Evolutionary conservation across 2,113 vertebrate genomes (phyloP), one percentile per base, ranked within the genome.

Genomic region (Labrus mixtus): DNA sequence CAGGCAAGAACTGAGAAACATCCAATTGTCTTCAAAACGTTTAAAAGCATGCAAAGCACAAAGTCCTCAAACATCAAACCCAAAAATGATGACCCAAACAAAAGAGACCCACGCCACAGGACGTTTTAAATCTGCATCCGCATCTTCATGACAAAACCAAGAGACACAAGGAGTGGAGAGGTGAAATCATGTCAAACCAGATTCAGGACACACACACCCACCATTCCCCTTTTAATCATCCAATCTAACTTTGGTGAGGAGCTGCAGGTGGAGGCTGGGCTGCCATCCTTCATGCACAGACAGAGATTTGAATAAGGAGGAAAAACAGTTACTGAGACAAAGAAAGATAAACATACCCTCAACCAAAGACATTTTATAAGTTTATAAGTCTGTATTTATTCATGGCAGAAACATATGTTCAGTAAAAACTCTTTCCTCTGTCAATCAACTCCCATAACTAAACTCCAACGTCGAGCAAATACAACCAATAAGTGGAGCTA

Each of bases 151-250:
- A 81, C 25, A 39, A 76, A 87, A 69, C 4, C 41, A 79, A 65
- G n/a, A 74, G 33, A 73, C 73, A 61, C 11, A 59, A 3, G 58
- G 57, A 0, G 43, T 6, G 60, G 22, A 50, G 22, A 37, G 67
- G 64, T 43, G 74, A 60, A 56, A 39, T 29, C 22, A 20, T 45
- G 19, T 8, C 22, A 60, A 62, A 41, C 45, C 46, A 81, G 62
- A 48, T 12, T 63, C 2, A 17, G 43, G 22, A 77, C n/a, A 63
- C 58, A 63, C 58, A 79, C 50, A 89, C 94, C 90, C 93, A 95
- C 94, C 94, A 95, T 95, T 92, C 94, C 94, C 91, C 91, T 93
- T 76, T 93, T 91, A 82, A 93, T 81, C 94, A 95, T 94, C 94
- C 94, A 95, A 64, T 93, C 91, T 92, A 94, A 92, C 79, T 93